Conservation (phyloP, 2,888 invertebrate species). For the Dermolepida albohirtum region DNA sequence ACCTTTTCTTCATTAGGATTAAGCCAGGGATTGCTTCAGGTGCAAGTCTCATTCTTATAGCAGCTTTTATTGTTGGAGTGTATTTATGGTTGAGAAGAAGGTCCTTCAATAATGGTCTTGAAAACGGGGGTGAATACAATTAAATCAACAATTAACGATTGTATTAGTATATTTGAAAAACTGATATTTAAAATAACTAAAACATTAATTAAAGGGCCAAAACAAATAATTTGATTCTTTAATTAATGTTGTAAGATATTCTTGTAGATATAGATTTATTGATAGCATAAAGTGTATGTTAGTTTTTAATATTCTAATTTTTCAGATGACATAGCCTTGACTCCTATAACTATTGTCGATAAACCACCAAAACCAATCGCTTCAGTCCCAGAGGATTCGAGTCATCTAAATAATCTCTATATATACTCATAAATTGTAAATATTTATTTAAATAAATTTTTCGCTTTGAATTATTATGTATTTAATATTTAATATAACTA, state of each 20-base stretch:
- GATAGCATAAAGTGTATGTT: no score
- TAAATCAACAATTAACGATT: no score
- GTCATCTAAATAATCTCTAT: conserved; percentile 8
- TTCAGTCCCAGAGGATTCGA: not conserved
- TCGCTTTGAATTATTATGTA: no score
- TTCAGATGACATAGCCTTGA: conserved; percentile 33
- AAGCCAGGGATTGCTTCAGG: not conserved
- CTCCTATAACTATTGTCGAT: conserved; percentile 18
- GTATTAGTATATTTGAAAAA: no score
- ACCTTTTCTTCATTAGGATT: not conserved
- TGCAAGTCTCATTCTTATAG: not conserved
- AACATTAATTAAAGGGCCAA: no score
- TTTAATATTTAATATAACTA: no score
- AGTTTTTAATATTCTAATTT: conserved; percentile 6
- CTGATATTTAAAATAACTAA: no score
- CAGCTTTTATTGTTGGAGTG: not conserved
- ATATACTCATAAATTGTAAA: not conserved
- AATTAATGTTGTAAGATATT: no score
- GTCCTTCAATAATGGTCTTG: not conserved
- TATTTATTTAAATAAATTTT: not conserved
- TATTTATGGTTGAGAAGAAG: not conserved
- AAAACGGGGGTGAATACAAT: conserved; percentile 8
- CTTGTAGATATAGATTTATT: no score
- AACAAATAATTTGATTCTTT: no score
- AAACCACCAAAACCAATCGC: not conserved